Evolutionary conservation across 2,113 vertebrate species (phyloP), one percentile per base, ranked within the genome.

Genomic region (Microcebus jonahi): DNA sequence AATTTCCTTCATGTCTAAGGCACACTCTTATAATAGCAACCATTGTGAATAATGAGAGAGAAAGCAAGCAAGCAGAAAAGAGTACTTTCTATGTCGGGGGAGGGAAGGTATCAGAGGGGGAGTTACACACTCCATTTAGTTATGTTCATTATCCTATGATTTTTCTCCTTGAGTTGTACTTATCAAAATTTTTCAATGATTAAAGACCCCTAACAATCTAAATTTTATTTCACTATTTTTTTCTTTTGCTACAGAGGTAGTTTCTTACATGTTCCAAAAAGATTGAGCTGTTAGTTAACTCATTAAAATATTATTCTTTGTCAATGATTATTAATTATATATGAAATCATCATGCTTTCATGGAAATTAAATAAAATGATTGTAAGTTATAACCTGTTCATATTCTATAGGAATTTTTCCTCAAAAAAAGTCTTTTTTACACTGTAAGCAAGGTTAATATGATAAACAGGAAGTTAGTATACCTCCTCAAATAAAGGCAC

Each of bases 361-460:
- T 53, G 34, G 57, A 97, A 97, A 93, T 86, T 91, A 94, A 79
- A 90, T 25, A 63, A 86, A 87, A 76, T 94, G 55, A 96, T 88
- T 85, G 29, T 10, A 97, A 5, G 13, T 39, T 95, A 94, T 65
- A 94, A 95, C 23, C 7, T 82, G 89, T 94, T 48, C 8, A 91
- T 81, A 83, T 71, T 94, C 83, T 95, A 39, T 29, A 50, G 84
- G 14, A 5, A 13, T 73, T 92, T 96, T 90, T 88, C 20, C 2
- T 57, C 36, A 79, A 77, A 75, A 92, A 84, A 55, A 76, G 92
- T 73, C 13, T 84, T 86, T 90, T 94, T 92, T 53, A 89, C 0
- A 94, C 10, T 55, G 2, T 65, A 70, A 85, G 23, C 27, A 95
- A 90, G 29, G 75, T 92, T 2, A 17, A 10, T 73, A 93, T 84